Evolutionary conservation across 2,888 invertebrate species (phyloP).

Genomic region (Bugulina stolonifera): DNA sequence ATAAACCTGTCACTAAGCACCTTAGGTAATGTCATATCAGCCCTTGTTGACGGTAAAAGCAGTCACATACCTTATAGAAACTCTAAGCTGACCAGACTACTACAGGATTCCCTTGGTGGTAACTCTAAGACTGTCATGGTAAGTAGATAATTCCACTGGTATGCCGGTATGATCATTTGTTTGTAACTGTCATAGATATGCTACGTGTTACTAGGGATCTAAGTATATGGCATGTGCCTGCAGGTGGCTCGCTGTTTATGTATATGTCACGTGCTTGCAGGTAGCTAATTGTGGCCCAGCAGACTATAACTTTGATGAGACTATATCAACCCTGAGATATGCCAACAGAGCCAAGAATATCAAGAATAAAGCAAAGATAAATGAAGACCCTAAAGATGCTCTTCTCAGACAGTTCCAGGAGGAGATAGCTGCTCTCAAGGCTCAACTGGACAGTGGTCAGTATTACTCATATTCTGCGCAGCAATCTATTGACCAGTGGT

Average conservation of each 20-base stretch:
- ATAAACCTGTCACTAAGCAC: constrained; percentile 96
- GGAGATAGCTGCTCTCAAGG: constrained; percentile 85
- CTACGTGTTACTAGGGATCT: no score
- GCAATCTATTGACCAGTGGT: no score
- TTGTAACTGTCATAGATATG: no score
- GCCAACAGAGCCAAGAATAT: constrained; percentile 97
- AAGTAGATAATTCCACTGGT: constrained; percentile 27
- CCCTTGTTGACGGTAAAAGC: constrained; percentile 92
- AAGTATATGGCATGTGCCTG: no score
- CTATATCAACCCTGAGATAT: constrained; percentile 90
- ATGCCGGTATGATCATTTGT: no score
- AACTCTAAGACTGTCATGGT: constrained; percentile 63
- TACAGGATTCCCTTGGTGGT: constrained; percentile 95
- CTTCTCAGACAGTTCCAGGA: constrained; percentile 88
- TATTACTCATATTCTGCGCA: no score
- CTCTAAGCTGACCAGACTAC: constrained; percentile 76
- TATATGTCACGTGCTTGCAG: no score
- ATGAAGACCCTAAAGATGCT: constrained; percentile 96
- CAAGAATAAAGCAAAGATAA: constrained; percentile 88
- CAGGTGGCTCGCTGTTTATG: no score
- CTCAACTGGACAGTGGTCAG: constrained; percentile 70
- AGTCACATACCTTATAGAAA: constrained; percentile 97
- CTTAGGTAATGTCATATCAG: constrained; percentile 95
- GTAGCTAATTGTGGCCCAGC: constrained; percentile 96
- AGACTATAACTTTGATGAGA: constrained; percentile 91